A percentile compares a stretch with the other conserved stretches of the same genome.
Evolutionary conservation across 2,113 vertebrate genomes (phyloP).

Genomic region (Myrmecophaga tridactyla): DNA sequence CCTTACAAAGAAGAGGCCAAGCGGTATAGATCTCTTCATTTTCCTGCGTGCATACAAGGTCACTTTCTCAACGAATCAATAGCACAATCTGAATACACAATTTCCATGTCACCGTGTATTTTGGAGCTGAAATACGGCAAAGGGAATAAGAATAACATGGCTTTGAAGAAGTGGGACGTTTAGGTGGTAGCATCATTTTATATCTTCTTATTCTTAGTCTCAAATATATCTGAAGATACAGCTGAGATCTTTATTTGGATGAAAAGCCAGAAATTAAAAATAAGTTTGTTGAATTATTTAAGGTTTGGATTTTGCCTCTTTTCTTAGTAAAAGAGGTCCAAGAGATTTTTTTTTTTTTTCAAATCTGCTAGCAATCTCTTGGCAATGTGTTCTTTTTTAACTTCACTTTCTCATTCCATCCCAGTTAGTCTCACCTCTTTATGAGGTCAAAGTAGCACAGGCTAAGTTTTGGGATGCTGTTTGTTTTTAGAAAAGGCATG

Average conservation of each 20-base stretch:
- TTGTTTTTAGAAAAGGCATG: neutral
- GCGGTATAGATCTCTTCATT: constrained; percentile 42
- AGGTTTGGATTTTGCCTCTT: neutral
- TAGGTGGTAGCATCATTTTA: neutral
- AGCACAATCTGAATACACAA: constrained; percentile 75
- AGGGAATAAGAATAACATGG: constrained; percentile 54
- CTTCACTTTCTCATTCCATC: neutral
- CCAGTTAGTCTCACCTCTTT: neutral
- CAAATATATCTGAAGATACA: neutral
- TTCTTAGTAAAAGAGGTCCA: neutral
- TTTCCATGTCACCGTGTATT: constrained; percentile 65
- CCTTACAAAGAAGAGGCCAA: neutral
- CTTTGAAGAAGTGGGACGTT: constrained; percentile 32
- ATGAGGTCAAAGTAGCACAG: neutral
- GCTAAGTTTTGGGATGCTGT: neutral
- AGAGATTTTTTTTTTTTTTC: neutral
- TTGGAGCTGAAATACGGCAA: constrained; percentile 52
- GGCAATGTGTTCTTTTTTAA: no score
- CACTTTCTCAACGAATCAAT: constrained; percentile 72
- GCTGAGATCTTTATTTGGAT: neutral
- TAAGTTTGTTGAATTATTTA: neutral
- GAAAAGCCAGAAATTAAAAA: neutral
- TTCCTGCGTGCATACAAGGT: constrained; percentile 64
- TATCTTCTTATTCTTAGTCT: neutral
- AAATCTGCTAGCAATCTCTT: neutral